Evolutionary conservation across 1,140 invertebrate genomes (phyloP), one percentile per base, ranked within the genome.

Genomic region (Lasioglossum albipes): DNA sequence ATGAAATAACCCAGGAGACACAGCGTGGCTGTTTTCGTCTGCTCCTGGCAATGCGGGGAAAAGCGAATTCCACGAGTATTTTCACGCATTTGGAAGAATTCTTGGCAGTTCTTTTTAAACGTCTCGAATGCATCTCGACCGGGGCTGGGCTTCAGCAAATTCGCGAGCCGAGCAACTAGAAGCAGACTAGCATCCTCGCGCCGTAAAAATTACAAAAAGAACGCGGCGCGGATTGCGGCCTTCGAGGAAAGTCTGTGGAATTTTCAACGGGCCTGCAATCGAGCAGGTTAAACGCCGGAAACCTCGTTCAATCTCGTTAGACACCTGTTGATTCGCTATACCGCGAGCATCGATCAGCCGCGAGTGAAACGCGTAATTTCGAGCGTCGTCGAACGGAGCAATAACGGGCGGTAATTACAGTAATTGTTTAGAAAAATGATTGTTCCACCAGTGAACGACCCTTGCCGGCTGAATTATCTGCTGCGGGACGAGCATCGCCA

Each of bases 1-100:
- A 88, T 87, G 88, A 87, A 89, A 87, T 88, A 68, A 87, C 80
- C 76, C 77, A 81, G 71, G 79, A 85, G 84, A 86, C 71, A 86
- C 74, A 66, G 45, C 64, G 80, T 69, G 80, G 86, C 83, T 79
- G 82, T 86, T 83, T 86, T 86, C 85, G 85, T 86, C 85, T 76
- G 62, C 72, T 65, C 59, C 75, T 79, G 81, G 80, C 84, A 76
- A 86, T 74, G 52, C 76, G 73, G 65, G 76, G 81, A 86, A 86
- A 86, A 86, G 75, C 59, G 54, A 72, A 83, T 83, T 83, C 75
- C 75, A 54, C 52, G 59, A 82, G 45, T 70, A 73, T 79, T 83
- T 83, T 74, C 75, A 79, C 80, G 67, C 80, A 31, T 79, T 75
- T 75, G 54, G 7, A 69, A 27, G 52, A n/a, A 75, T 69, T 69